Conservation (phyloP, 2,888 invertebrate genomes). For the Petrolisthes cinctipes region DNA sequence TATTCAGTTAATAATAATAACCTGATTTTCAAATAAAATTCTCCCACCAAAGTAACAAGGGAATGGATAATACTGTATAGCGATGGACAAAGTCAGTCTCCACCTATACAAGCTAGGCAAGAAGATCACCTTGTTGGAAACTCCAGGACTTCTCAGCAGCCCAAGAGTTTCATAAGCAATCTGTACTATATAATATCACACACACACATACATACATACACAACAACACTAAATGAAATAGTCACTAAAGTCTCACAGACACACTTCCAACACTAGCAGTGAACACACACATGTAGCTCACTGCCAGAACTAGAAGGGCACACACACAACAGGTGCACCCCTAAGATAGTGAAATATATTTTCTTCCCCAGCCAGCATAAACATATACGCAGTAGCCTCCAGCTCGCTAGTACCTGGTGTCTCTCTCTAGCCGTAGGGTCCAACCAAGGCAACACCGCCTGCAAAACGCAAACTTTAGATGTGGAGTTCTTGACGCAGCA, state of each 20-base stretch:
- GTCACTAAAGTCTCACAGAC: neutral
- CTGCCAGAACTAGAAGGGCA: slow-evolving; percentile 20
- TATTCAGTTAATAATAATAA: slow-evolving; percentile 11
- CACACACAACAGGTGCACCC: slow-evolving; percentile 35
- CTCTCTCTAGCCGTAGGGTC: slow-evolving; percentile 62
- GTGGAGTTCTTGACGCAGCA: slow-evolving; percentile 56
- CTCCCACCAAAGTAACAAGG: slow-evolving; percentile 45
- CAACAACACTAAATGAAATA: neutral
- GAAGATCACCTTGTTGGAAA: slow-evolving; percentile 22
- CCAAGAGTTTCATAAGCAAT: slow-evolving; percentile 32
- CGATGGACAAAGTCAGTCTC: neutral
- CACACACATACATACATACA: neutral
- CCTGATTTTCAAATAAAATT: too few relatives aligned
- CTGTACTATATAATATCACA: slow-evolving; percentile 31
- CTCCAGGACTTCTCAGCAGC: neutral
- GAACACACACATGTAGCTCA: slow-evolving; percentile 21
- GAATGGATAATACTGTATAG: slow-evolving; percentile 9
- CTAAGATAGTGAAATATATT: slow-evolving; percentile 18
- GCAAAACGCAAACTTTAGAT: slow-evolving; percentile 65
- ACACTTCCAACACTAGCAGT: too few relatives aligned
- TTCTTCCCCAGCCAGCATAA: slow-evolving; percentile 26
- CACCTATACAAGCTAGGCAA: neutral
- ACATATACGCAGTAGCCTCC: slow-evolving; percentile 49
- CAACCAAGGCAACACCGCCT: slow-evolving; percentile 62
- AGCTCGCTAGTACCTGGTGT: slow-evolving; percentile 61